Conservation (phyloP, 2,888 invertebrate species). For the Morinoia aosen region DNA sequence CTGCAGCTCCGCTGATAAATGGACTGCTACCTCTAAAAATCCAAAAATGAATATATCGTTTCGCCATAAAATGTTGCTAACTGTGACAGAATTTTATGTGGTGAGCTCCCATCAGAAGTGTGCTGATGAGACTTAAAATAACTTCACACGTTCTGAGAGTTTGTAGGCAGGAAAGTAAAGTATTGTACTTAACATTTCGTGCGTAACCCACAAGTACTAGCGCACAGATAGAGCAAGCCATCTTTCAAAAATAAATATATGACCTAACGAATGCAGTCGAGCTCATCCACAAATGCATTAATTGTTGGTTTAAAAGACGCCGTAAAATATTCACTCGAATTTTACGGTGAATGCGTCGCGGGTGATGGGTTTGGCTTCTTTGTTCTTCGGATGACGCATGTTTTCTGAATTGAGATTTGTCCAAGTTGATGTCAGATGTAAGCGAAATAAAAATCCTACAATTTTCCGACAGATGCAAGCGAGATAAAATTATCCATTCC, state of each 20-base stretch:
- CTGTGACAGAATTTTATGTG: conserved; percentile 6
- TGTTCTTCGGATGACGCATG: neutral
- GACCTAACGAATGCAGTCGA: too few species aligned
- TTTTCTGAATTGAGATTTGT: neutral
- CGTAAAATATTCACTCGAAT: neutral
- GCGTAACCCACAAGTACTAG: neutral
- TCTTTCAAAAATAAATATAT: neutral
- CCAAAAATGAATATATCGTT: conserved; percentile 43
- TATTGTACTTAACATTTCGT: neutral
- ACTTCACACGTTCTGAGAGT: neutral
- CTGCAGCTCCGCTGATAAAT: conserved; percentile 48
- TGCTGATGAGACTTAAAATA: neutral
- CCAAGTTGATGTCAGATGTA: neutral
- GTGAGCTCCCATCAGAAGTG: neutral
- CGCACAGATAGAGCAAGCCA: neutral
- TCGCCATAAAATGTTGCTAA: conserved; percentile 21
- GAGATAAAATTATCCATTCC: neutral
- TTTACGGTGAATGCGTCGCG: neutral
- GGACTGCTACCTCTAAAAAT: conserved; percentile 26
- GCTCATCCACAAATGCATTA: too few species aligned
- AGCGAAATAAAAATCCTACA: neutral
- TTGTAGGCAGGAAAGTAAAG: neutral
- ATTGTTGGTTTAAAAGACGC: too few species aligned
- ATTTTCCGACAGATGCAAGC: neutral
- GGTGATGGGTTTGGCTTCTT: neutral